These are phyloP conservation scores for Lucinisca nassula DNA, from an alignment of 2,888 invertebrate species.

Conservation along the genomic window DNA sequence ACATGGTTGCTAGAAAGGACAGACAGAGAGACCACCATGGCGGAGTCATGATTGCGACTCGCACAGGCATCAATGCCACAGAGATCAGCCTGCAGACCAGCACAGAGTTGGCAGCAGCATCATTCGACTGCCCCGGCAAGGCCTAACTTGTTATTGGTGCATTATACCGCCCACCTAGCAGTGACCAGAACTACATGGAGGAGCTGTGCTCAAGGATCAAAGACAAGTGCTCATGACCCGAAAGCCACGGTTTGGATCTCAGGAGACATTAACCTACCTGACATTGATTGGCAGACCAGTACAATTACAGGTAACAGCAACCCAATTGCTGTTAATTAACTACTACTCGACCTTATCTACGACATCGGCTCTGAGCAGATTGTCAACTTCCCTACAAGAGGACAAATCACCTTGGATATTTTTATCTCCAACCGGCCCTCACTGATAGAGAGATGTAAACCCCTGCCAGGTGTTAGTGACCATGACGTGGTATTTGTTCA, in stretches of 20 bases:
- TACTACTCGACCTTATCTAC: too few relatives aligned
- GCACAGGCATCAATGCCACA: neutral
- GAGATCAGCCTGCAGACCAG: conserved; percentile 17
- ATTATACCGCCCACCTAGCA: conserved; percentile 1
- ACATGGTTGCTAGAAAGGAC: conserved; percentile 23
- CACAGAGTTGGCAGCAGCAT: conserved; percentile 27
- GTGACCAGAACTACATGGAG: conserved; percentile 28
- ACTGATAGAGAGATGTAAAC: too few relatives aligned
- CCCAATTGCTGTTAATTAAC: too few relatives aligned
- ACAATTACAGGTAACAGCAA: neutral
- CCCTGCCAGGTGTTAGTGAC: too few relatives aligned
- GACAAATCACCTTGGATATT: too few relatives aligned
- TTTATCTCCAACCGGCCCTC: too few relatives aligned
- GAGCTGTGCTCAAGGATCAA: neutral
- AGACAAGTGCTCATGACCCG: neutral
- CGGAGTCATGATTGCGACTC: conserved; percentile 24
- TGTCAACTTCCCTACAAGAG: too few relatives aligned
- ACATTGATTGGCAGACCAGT: conserved; percentile 20
- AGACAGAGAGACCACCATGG: conserved; percentile 22
- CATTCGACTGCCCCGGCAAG: conserved; percentile 22
- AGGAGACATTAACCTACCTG: conserved; percentile 17
- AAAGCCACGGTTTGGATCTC: conserved; percentile 5
- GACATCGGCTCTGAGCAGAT: too few relatives aligned
- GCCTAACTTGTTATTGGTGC: conserved; percentile 9
- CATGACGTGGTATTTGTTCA: too few relatives aligned